Evolutionary conservation across 1,140 invertebrate genomes (phyloP), one percentile per base, ranked within the genome.

Genomic region (Rhynchophorus ferrugineus): DNA sequence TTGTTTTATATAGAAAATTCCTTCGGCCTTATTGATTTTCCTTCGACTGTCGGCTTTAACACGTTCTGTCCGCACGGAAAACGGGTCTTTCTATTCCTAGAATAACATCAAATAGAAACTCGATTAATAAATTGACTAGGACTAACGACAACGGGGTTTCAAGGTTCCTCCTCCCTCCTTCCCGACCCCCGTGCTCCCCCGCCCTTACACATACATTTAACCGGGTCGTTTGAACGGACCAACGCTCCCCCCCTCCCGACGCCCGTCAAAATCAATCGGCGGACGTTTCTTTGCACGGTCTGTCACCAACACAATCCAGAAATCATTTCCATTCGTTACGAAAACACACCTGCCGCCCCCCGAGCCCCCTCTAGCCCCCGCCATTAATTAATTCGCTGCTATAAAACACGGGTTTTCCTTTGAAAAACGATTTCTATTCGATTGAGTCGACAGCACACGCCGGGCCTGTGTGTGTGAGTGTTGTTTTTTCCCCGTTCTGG

Each of bases 251-350:
- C 5, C 24, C 5, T 11, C 24, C 24, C 24, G 24, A 34, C 35
- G 37, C 43, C 34, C 33, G 33, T 51, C 17, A 37, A 44, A 44
- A 51, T 44, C 37, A 44, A 41, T 51, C 43, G 17, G 22, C 16
- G 22, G 29, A 38, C 22, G 36, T 37, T 48, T 48, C 38, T 49
- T 51, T 44, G 29, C 49, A 51, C 49, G 49, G 49, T 43, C 49
- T 51, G 49, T 51, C 49, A 51, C 49, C 49, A 42, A 51, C 49
- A 51, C 49, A 51, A 51, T 51, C 41, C 22, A 51, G 44, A 49
- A 51, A 44, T 38, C 49, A 37, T 51, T 51, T 51, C 49, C 49
- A 51, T 51, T 51, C 41, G 49, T 39, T 43, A 43, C 43, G 49
- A 38, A 51, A 51, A 51, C 49, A n/a, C n/a, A 51, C 49, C 49